A percentile compares a stretch with the other conserved stretches of the same genome.
These are phyloP conservation scores for Oligia fasciuncula DNA, from an alignment of 2,888 invertebrate species.

Conservation along the genomic window DNA sequence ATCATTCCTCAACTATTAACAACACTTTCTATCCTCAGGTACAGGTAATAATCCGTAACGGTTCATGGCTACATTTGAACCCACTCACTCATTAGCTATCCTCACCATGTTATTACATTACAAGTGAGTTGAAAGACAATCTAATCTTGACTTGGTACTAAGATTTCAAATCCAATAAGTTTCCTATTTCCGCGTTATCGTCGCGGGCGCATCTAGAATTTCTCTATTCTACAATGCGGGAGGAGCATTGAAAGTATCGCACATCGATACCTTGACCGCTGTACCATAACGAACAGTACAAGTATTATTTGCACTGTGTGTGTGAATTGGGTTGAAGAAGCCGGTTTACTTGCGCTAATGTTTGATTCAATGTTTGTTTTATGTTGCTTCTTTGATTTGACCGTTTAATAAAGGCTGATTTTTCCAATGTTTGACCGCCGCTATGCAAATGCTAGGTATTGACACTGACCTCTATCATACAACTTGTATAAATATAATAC, in stretches of 20 bases:
- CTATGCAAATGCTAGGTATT: background rate
- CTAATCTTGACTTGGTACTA: slow-evolving; percentile 14
- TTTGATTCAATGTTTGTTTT: background rate
- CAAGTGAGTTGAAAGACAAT: background rate
- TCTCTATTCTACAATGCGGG: slow-evolving; percentile 50
- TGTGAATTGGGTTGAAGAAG: slow-evolving; percentile 42
- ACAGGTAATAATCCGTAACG: too few species aligned
- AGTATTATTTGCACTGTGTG: slow-evolving; percentile 39
- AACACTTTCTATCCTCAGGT: too few species aligned
- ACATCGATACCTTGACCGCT: slow-evolving; percentile 68
- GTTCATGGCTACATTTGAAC: too few species aligned
- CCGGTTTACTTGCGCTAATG: slow-evolving; percentile 11
- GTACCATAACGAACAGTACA: slow-evolving; percentile 66
- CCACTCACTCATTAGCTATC: background rate
- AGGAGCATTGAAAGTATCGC: slow-evolving; percentile 58
- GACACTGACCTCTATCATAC: too few species aligned
- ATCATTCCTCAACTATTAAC: too few species aligned
- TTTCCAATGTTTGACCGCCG: background rate
- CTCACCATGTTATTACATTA: background rate
- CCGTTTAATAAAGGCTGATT: background rate
- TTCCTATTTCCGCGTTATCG: slow-evolving; percentile 53
- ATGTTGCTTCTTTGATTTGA: background rate
- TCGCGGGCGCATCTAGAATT: slow-evolving; percentile 62
- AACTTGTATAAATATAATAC: too few species aligned
- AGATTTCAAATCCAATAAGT: slow-evolving; percentile 40